Evolutionary conservation across 2,888 invertebrate genomes (phyloP), one percentile per base, ranked within the genome.

Genomic region (Furcula furcula): DNA sequence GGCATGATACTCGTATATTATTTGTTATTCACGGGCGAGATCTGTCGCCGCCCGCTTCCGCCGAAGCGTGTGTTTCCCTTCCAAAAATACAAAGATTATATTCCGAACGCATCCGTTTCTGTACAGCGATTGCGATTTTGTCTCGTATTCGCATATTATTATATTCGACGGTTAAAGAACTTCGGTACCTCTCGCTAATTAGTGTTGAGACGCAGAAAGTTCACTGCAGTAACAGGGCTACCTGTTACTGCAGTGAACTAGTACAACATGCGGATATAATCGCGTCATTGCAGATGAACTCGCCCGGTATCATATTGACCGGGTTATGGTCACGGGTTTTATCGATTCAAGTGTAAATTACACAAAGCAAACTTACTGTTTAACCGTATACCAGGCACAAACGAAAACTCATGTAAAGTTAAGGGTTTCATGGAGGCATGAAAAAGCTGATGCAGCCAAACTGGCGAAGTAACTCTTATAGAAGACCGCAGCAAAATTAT

Each of bases 1-100:
- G 51, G 60, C 65, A 50, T 67, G 62, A 70, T 70, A n/a, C n/a
- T n/a, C n/a, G n/a, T n/a, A 60, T 73, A 70, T 78, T 44, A 58
- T 57, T 56, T 78, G 68, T 74, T 76, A 80, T 77, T 75, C 76
- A 70, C 68, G 51, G 60, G 60, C 70, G 68, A 80, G 77, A 78
- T 78, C 72, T 72, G 76, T 73, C 75, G 68, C 67, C 62, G 47
- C 43, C 59, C 65, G 74, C 72, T 75, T 74, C 76, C 75, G 73
- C 66, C 75, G 69, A 74, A 73, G 49, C 63, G 44, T 55, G 65
- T 65, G 72, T 66, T 73, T 78, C 75, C 72, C 57, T 77, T 76
- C 76, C 79, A 76, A 81, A 81, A 77, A 77, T 77, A 79, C 66
- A 47, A 67, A 68, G 66, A 69, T 62, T 70, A 61, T 74, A 76